These are phyloP conservation scores for Centroberyx gerrardi DNA, from an alignment of 2,797 vertebrate species.

Conservation along the genomic window DNA sequence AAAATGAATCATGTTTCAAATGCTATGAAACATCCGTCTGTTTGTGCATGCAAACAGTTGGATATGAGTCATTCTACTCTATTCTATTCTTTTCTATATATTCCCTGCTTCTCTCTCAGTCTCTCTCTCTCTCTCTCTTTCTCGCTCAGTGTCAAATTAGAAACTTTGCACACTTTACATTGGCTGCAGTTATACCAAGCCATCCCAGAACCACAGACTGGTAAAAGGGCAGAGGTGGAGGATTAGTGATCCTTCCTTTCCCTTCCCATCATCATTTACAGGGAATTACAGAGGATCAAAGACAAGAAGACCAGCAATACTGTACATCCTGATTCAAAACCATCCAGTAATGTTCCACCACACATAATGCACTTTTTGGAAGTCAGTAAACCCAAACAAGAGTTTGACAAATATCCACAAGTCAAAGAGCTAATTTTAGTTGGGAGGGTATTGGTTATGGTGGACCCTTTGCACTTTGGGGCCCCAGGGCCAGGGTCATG, in stretches of 20 bases:
- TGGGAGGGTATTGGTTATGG: slow-evolving; percentile 55
- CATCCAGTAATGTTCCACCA: slow-evolving; percentile 13
- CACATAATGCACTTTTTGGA: slow-evolving; percentile 45
- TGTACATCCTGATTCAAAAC: background rate
- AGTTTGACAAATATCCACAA: slow-evolving; percentile 68
- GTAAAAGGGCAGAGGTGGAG: slow-evolving; percentile 34
- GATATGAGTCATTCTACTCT: background rate
- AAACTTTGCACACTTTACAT: slow-evolving; percentile 16
- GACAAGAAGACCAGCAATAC: background rate
- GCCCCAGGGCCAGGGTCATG: slow-evolving; percentile 49
- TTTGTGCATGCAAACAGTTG: too few species aligned
- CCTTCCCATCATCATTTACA: slow-evolving; percentile 41
- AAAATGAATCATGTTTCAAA: too few species aligned
- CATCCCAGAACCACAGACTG: slow-evolving; percentile 16
- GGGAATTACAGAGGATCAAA: slow-evolving; percentile 55
- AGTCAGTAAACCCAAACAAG: slow-evolving; percentile 50
- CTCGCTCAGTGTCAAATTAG: background rate
- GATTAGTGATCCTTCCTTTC: slow-evolving; percentile 46
- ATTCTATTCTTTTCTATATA: background rate
- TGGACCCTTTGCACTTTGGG: slow-evolving; percentile 37
- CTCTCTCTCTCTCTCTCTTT: background rate
- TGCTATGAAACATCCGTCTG: too few species aligned
- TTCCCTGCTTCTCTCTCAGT: background rate
- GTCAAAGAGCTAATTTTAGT: slow-evolving; percentile 76
- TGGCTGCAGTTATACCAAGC: slow-evolving; percentile 17